Base-by-base conservation (phyloP, 1,140 invertebrate genomes). In the Solenopsis invicta region DNA sequence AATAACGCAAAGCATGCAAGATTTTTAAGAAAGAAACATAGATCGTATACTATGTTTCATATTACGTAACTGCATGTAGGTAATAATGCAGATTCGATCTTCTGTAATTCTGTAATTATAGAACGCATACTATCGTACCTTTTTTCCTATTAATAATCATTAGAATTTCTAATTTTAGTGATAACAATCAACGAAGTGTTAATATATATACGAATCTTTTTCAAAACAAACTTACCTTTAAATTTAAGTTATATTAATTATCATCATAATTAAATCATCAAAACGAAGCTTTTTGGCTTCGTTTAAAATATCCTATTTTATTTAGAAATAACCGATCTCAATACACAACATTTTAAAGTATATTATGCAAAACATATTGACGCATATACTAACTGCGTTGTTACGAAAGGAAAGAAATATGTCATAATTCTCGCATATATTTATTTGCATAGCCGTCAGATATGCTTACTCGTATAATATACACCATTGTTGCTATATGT, bases 291-390 rank as follows among this genome's bases (percentile, higher is more conserved):
- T 37, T 0, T 6, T 75, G 4, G n/a, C 56, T 34, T 50, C 1
- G 12, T 81, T 59, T 90, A 87, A 91, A 91, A 89, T 89, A 91
- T 91, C 90, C 90, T 90, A 87, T 92, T 93, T 94, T 94, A 94
- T 93, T 93, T 77, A 88, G 91, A 93, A 92, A 91, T 91, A 93
- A 87, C 4, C 3, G 89, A 85, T 89, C 88, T 92, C 75, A 87
- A 88, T 93, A 94, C 86, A 93, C 16, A 52, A 91, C 64, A 92
- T 74, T 92, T 56, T 76, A 71, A 89, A 88, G 88, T 91, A 87
- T 87, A 93, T 90, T 89, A 75, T 85, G 71, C 16, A 5, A 86
- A 86, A 82, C 54, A 72, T 45, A 82, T 88, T 64, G 50, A 61
- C 34, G 24, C 41, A 45, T 6, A 59, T 24, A 50, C 41, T 41